Base-by-base conservation (phyloP, 1,140 invertebrate genomes). In the Temnothorax curvispinosus region DNA sequence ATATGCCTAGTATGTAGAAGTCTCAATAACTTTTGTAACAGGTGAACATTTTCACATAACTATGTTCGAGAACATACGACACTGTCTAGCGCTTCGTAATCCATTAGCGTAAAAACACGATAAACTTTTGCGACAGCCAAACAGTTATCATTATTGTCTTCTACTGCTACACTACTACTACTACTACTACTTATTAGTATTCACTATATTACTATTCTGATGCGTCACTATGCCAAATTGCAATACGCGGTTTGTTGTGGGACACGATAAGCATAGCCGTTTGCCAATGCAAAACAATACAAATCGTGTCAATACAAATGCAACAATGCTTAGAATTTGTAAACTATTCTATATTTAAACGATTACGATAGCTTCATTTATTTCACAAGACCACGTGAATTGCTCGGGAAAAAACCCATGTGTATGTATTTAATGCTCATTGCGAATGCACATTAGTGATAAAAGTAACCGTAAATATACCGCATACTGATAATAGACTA, bases 21-120 rank as follows among this genome's bases (percentile, higher is more conserved):
- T 62, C 18, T 21, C 38, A 21, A 60, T 60, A 60, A 84, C 52
- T 60, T 74, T 60, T 7, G 7, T n/a, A 75, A 60, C 80, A 84
- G 69, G 54, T 84, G 80, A 60, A 84, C n/a, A 60, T 60, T 38
- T 84, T 84, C 80, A 13, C 80, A 75, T 21, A 74, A 74, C 41
- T 60, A 84, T 15, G 65, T 71, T 60, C 67, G 18, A 82, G 80
- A 81, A 60, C 7, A 47, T 52, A 52, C 11, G 50, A 54, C 9
- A 41, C 38, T 74, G n/a, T 75, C 41, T 38, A 35, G n/a, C 47
- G n/a, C 7, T 9, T 82, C 13, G 5, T 41, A 75, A 84, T 60
- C 69, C 11, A 50, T 84, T 75, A 84, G 52, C 32, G 18, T 27
- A 8, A 15, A 81, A 71, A 27, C 27, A 56, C 38, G 27, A 44